These are phyloP conservation scores for Andrena dorsata DNA, from an alignment of 2,888 invertebrate species.

Conservation along the genomic window DNA sequence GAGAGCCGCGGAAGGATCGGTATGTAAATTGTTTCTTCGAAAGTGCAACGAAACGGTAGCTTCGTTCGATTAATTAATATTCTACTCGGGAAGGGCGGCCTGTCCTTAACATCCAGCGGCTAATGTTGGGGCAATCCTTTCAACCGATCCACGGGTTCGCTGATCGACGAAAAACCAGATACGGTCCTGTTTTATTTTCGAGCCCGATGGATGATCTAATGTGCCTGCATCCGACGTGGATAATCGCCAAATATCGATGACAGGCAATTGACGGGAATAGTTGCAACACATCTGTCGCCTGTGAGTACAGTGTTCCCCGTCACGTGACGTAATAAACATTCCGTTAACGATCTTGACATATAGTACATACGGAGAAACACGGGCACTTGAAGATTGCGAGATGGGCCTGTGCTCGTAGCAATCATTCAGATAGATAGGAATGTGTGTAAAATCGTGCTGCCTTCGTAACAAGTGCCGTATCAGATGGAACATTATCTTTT, in stretches of 20 bases:
- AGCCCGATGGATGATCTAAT: conserved; percentile 7
- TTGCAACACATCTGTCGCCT: conserved; percentile 27
- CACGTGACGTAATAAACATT: conserved; percentile 3
- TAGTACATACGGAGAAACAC: too few relatives aligned
- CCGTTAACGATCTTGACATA: too few relatives aligned
- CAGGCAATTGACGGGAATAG: conserved; percentile 35
- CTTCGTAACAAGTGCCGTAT: too few relatives aligned
- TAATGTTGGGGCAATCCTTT: neutral
- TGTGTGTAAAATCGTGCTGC: too few relatives aligned
- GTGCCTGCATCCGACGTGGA: conserved; percentile 29
- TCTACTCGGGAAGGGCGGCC: neutral
- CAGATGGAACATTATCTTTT: too few relatives aligned
- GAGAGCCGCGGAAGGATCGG: neutral
- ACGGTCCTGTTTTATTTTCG: conserved; percentile 27
- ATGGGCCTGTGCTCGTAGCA: too few relatives aligned
- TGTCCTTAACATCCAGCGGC: neutral
- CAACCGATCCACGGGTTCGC: neutral
- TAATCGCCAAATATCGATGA: conserved; percentile 50
- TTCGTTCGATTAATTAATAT: neutral
- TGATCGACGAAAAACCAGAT: neutral
- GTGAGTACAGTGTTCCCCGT: conserved; percentile 14
- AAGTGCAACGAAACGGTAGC: neutral
- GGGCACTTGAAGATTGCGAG: too few relatives aligned
- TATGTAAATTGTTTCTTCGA: neutral
- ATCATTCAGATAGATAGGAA: too few relatives aligned